Conservation (phyloP, 2,113 vertebrate species). For the Centropus bengalensis region DNA sequence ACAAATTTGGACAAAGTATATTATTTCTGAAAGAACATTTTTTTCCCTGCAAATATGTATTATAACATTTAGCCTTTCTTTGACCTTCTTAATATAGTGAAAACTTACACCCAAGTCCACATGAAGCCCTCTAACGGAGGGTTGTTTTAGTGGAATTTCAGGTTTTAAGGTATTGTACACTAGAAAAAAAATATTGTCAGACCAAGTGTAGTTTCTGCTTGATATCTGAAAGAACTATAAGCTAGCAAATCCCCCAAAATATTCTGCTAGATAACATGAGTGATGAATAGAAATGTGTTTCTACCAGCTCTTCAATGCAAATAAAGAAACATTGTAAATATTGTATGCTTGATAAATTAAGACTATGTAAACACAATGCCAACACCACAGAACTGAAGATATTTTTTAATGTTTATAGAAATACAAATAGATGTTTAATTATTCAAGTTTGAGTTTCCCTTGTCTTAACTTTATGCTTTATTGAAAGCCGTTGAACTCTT, state of each 20-base stretch:
- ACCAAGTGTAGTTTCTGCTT: neutral
- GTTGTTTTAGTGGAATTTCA: neutral
- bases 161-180: neutral
- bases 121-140: neutral
- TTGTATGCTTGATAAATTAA: neutral
- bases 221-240: neutral
- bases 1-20: neutral
- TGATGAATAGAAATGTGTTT: neutral
- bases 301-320: neutral
- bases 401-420: neutral
- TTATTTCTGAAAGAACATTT: neutral
- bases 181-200: neutral
- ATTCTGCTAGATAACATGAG: neutral
- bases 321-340: neutral
- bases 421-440: neutral
- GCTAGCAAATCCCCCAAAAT: neutral
- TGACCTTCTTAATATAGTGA: neutral
- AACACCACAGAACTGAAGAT: neutral
- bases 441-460: neutral
- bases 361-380: neutral
- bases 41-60: neutral
- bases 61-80: neutral
- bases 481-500: neutral
- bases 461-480: neutral
- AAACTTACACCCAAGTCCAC: neutral